phyloP scores from a whole-genome alignment of 1,140 invertebrate species.

The Bombus terrestris region DNA sequence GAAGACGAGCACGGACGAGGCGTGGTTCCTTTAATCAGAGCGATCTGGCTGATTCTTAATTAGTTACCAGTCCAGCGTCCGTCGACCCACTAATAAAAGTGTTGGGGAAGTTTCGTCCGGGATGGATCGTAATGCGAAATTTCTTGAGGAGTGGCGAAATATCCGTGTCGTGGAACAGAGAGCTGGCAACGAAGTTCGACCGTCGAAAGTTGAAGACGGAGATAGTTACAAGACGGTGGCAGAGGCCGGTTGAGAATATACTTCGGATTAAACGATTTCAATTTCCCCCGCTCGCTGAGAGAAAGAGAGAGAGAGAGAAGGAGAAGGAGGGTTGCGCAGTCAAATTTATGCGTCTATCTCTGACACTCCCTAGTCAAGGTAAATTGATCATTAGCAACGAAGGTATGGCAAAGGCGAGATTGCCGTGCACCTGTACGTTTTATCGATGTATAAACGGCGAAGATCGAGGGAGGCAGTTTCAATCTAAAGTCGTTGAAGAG shows the following conservation, averaged over 20 bases:
- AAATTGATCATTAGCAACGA: constrained; percentile 52
- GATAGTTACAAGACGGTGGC: constrained; percentile 34
- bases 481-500: constrained; percentile 24
- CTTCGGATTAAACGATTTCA: constrained; percentile 52
- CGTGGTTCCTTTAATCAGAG: constrained; percentile 32
- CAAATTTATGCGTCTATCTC: constrained; percentile 4
- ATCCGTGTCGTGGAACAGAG: not conserved
- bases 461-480: constrained; percentile 12
- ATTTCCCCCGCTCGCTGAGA: constrained; percentile 10
- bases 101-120: constrained; percentile 10
- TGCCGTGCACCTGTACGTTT: constrained; percentile 8
- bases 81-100: constrained; percentile 29
- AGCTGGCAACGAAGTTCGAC: not conserved
- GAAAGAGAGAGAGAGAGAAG: no score
- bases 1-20: not conserved
- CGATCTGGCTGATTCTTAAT: constrained; percentile 40
- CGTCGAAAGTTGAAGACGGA: constrained; percentile 30
- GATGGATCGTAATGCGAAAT: constrained; percentile 15
- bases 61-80: constrained; percentile 8
- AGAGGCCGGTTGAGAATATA: constrained; percentile 41
- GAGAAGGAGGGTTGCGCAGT: not conserved
- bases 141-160: not conserved
- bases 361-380: not conserved
- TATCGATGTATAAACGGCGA: constrained; percentile 21
- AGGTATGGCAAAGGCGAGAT: constrained; percentile 16